phyloP scores from a whole-genome alignment of 2,888 invertebrate species.

The Mythimna pallens region DNA sequence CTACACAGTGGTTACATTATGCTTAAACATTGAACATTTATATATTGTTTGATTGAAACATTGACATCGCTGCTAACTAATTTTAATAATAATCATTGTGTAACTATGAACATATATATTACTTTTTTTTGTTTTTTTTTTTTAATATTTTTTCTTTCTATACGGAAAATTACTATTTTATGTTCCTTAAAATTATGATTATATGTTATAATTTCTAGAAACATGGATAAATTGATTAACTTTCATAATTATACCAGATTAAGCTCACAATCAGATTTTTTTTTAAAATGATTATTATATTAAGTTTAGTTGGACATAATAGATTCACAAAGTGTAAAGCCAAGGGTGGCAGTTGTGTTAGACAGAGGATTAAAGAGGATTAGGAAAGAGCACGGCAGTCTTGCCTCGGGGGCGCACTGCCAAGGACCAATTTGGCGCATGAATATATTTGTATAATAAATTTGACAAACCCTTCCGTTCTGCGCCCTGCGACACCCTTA shows the following conservation, averaged over 20 bases:
- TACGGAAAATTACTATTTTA: conserved; percentile 41
- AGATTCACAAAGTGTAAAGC: conserved; percentile 47
- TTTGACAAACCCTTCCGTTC: conserved; percentile 8
- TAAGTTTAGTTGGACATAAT: conserved; percentile 27
- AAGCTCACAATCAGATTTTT: conserved; percentile 52
- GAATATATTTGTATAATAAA: conserved; percentile 22
- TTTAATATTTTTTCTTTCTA: conserved; percentile 18
- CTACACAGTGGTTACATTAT: conserved; percentile 50
- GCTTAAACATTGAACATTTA: conserved; percentile 56
- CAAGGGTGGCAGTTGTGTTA: conserved; percentile 36
- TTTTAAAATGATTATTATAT: conserved; percentile 29
- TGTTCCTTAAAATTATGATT: conserved; percentile 56
- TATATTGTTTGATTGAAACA: conserved; percentile 54
- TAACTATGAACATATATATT: conserved; percentile 42
- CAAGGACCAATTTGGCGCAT: conserved; percentile 15
- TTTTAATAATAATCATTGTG: conserved; percentile 43
- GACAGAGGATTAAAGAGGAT: conserved; percentile 26
- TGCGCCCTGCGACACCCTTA: conserved; percentile 32
- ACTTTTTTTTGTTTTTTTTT: conserved; percentile 28
- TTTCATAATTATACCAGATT: conserved; percentile 36
- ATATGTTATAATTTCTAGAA: conserved; percentile 49
- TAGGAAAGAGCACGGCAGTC: conserved; percentile 10
- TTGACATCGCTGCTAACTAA: conserved; percentile 59
- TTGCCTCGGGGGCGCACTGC: conserved; percentile 9
- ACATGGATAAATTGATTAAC: conserved; percentile 37